Evolutionary conservation across 2,797 vertebrate genomes (phyloP).

Genomic region (Momotus momota): DNA sequence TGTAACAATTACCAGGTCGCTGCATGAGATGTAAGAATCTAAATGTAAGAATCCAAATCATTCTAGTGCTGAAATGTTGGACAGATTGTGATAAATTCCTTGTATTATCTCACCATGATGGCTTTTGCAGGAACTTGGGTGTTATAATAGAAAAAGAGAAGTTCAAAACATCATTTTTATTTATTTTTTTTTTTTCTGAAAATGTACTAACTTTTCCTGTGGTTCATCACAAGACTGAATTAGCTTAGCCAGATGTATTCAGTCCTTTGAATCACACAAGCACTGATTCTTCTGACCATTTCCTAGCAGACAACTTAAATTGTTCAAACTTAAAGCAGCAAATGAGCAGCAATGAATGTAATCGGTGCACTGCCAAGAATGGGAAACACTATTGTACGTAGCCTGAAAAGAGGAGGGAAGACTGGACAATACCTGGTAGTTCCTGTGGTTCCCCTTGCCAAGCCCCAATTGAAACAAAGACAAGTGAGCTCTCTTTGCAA

Average conservation of each 20-base stretch:
- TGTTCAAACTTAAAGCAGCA: neutral
- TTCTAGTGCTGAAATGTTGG: neutral
- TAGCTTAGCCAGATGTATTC: slow-evolving; percentile 2
- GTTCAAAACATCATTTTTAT: neutral
- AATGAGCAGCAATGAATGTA: slow-evolving; percentile 41
- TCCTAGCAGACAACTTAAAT: neutral
- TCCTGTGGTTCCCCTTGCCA: slow-evolving; percentile 37
- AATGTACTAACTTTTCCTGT: slow-evolving; percentile 30
- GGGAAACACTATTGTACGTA: slow-evolving; percentile 27
- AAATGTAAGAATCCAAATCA: neutral
- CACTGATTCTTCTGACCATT: neutral
- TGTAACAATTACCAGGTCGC: neutral
- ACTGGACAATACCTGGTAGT: slow-evolving; percentile 66
- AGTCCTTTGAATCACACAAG: neutral
- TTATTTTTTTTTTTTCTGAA: neutral
- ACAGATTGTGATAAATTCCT: neutral
- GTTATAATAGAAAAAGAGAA: slow-evolving; percentile 33
- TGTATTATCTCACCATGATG: neutral
- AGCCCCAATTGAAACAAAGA: slow-evolving; percentile 19
- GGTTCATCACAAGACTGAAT: slow-evolving; percentile 38
- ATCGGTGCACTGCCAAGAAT: slow-evolving; percentile 14
- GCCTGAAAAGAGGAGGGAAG: slow-evolving; percentile 40
- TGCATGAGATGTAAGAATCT: neutral
- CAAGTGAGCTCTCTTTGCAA: slow-evolving; percentile 22
- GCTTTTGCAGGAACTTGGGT: neutral